Conservation (phyloP, 2,797 vertebrate species). For the Brachymystax lenok region DNA sequence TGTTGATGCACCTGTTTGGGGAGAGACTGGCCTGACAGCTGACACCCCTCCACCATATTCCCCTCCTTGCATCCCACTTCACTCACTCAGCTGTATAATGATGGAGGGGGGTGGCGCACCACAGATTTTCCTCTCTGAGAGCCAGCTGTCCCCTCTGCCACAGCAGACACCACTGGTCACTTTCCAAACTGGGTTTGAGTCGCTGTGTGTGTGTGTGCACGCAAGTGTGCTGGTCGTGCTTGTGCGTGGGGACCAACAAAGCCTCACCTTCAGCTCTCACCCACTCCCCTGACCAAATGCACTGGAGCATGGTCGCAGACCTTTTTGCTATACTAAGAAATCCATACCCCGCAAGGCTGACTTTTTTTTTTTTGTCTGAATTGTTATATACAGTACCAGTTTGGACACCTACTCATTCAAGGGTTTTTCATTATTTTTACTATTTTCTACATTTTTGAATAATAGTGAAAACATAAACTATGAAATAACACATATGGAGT, state of each 20-base stretch:
- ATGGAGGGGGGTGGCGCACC: background rate
- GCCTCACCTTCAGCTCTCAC: background rate
- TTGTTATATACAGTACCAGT: background rate
- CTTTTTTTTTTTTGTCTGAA: background rate
- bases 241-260: background rate
- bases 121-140: slow-evolving; percentile 4
- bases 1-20: slow-evolving; percentile 7
- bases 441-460: no score
- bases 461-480: no score
- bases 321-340: background rate
- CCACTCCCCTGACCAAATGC: background rate
- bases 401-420: no score
- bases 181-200: background rate
- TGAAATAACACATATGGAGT: no score
- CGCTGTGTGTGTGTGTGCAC: slow-evolving; percentile 14
- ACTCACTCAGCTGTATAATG: slow-evolving; percentile 13
- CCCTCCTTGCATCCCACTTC: background rate
- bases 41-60: background rate
- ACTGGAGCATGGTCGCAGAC: background rate
- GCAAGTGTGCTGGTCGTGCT: slow-evolving; percentile 9
- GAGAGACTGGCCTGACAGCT: background rate
- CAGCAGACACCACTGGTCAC: background rate
- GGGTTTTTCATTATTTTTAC: no score
- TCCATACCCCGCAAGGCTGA: background rate
- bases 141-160: slow-evolving; percentile 31